Percentiles rank a stretch among this genome's conserved stretches.
phyloP scores from a whole-genome alignment of 2,888 invertebrate genomes.

The Prosopocoilus inquinatus region DNA sequence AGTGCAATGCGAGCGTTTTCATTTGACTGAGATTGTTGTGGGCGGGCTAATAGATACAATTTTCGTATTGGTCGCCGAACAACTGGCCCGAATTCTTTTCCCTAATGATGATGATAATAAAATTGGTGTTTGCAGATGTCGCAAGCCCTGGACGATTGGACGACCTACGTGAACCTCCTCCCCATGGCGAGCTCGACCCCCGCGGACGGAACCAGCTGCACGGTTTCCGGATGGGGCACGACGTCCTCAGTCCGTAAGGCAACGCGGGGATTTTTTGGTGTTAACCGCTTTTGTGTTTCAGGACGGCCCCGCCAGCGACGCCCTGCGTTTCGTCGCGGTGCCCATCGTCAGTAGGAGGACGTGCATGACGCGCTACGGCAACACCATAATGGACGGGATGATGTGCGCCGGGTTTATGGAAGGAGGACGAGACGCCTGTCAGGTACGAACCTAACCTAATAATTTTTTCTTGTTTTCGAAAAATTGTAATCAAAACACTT shows the following conservation, averaged over 20 bases:
- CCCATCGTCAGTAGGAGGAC: slow-evolving; percentile 8
- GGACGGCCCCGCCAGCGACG: slow-evolving; percentile 3
- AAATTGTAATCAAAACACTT: too few species aligned
- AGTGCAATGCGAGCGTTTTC: too few species aligned
- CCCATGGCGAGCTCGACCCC: slow-evolving; percentile 6
- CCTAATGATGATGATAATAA: background rate
- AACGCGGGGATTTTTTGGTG: slow-evolving; percentile 1
- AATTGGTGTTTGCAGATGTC: slow-evolving; percentile 12
- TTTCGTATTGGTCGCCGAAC: too few species aligned
- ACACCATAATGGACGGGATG: slow-evolving; percentile 21
- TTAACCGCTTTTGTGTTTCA: slow-evolving; percentile 2
- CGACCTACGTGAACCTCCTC: slow-evolving; percentile 5
- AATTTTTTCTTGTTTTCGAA: slow-evolving; percentile 3
- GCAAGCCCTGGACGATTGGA: slow-evolving; percentile 18
- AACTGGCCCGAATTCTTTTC: too few species aligned
- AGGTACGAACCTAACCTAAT: too few species aligned
- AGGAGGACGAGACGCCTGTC: slow-evolving; percentile 26
- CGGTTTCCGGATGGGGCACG: slow-evolving; percentile 15
- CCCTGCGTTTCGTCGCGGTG: slow-evolving; percentile 8
- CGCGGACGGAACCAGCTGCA: background rate
- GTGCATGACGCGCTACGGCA: slow-evolving; percentile 16
- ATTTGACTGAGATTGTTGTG: too few species aligned
- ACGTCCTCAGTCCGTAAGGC: slow-evolving; percentile 10
- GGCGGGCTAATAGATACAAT: too few species aligned
- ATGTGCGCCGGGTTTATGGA: slow-evolving; percentile 27